Conservation (phyloP, 2,888 invertebrate species). For the Plutella xylostella region DNA sequence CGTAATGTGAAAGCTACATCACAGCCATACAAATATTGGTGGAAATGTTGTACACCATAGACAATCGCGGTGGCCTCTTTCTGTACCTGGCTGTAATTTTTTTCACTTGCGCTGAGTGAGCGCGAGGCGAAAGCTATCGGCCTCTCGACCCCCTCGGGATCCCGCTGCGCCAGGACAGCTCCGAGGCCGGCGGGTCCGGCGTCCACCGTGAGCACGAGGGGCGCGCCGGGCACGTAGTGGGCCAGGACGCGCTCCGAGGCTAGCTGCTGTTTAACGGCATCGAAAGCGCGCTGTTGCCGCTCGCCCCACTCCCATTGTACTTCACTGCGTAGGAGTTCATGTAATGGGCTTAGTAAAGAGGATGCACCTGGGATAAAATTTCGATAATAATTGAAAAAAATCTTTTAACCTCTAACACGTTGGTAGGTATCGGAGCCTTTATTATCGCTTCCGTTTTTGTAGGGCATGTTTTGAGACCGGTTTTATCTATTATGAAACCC, state of each 20-base stretch:
- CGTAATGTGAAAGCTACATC: neutral
- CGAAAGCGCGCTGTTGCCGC: conserved; percentile 5
- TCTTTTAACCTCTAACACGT: conserved; percentile 5
- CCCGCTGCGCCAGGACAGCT: neutral
- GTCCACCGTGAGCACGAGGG: too few relatives aligned
- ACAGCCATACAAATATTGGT: neutral
- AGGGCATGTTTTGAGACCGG: conserved; percentile 2
- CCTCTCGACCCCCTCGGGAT: neutral
- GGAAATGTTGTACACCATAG: neutral
- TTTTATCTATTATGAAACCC: conserved; percentile 6
- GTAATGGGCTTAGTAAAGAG: neutral
- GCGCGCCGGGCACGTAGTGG: conserved; percentile 7
- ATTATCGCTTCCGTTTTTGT: conserved; percentile 9
- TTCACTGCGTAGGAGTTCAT: too few relatives aligned
- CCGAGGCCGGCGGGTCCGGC: too few relatives aligned
- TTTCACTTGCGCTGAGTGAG: neutral
- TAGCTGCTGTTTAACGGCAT: conserved; percentile 7
- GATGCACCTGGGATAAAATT: conserved; percentile 13
- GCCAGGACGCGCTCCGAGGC: conserved; percentile 7
- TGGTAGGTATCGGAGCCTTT: conserved; percentile 1
- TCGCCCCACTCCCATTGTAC: conserved; percentile 10
- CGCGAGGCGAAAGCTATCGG: neutral
- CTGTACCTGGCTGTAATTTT: neutral
- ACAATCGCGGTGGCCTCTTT: too few relatives aligned
- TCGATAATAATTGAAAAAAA: conserved; percentile 12